A percentile compares a stretch with the other conserved stretches of the same genome.
Conservation (phyloP, 2,888 invertebrate species). For the Sinhomidia bicolor region DNA sequence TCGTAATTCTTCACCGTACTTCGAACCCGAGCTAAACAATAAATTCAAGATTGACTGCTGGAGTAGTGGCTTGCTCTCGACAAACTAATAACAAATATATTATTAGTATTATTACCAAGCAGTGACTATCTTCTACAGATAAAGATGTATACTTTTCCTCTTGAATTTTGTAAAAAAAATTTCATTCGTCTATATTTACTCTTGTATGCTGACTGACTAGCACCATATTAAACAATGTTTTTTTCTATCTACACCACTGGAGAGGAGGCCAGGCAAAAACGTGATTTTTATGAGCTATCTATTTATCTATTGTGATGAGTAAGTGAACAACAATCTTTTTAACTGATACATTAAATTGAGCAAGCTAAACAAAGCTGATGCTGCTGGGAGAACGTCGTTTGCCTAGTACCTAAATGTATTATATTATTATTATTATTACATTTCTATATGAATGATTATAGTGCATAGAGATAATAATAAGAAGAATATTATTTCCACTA, state of each 20-base stretch:
- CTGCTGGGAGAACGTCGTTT: neutral
- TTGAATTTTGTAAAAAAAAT: too few relatives aligned
- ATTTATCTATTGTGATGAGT: neutral
- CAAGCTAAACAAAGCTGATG: constrained; percentile 9
- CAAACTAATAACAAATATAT: constrained; percentile 17
- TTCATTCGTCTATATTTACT: too few relatives aligned
- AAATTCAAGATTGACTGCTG: constrained; percentile 47
- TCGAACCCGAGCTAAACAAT: constrained; percentile 24
- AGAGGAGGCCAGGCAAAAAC: constrained; percentile 2
- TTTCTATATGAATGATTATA: neutral
- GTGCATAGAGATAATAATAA: neutral
- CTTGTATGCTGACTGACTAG: too few relatives aligned
- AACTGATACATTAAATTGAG: constrained; percentile 53
- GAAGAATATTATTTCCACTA: neutral
- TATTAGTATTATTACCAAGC: too few relatives aligned
- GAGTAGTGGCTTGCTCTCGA: constrained; percentile 28
- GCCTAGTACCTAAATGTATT: neutral
- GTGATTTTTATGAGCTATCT: constrained; percentile 48
- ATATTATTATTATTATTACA: neutral
- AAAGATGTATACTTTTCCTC: too few relatives aligned
- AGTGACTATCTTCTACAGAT: too few relatives aligned
- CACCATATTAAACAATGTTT: too few relatives aligned
- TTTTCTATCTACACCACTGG: neutral
- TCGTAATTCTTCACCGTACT: neutral
- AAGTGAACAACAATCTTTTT: neutral